phyloP scores from a whole-genome alignment of 1,140 invertebrate genomes.

The Eumeta japonica region DNA sequence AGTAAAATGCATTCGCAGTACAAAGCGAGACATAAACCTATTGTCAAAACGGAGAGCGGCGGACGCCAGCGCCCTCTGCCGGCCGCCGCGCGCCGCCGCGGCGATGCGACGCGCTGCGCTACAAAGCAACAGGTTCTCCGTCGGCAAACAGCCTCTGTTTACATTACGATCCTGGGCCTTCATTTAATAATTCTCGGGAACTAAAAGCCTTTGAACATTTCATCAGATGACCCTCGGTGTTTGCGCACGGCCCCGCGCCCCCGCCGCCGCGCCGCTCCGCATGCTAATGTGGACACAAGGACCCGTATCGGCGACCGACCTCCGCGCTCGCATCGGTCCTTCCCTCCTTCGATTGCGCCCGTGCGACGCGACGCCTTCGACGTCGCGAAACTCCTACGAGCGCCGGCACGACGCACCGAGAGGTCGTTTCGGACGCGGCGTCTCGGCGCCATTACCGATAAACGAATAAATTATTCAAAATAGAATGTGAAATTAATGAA shows the following conservation, averaged over 20 bases:
- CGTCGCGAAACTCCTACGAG: slow-evolving; percentile 7
- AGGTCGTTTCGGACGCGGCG: slow-evolving; percentile 16
- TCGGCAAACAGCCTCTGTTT: slow-evolving; percentile 49
- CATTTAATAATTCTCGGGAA: slow-evolving; percentile 58
- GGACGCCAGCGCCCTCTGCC: no score
- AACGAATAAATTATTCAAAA: no score
- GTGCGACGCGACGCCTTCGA: no score
- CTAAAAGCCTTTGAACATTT: slow-evolving; percentile 58
- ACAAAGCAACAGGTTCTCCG: slow-evolving; percentile 53
- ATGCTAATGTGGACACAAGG: slow-evolving; percentile 56
- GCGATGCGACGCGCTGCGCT: no score
- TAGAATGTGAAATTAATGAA: no score
- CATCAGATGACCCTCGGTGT: slow-evolving; percentile 55
- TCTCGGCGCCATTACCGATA: not conserved
- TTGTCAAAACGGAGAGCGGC: no score
- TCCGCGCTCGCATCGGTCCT: slow-evolving; percentile 25
- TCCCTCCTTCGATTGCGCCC: slow-evolving; percentile 29
- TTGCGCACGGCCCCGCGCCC: slow-evolving; percentile 53
- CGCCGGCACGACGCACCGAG: slow-evolving; percentile 18
- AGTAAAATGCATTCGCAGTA: no score
- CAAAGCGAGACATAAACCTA: no score
- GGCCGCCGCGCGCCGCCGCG: no score
- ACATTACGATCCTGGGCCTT: slow-evolving; percentile 55
- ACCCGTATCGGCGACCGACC: slow-evolving; percentile 52
- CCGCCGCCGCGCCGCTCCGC: slow-evolving; percentile 47